Percentiles rank a stretch among this genome's conserved stretches.
phyloP scores from a whole-genome alignment of 1,140 invertebrate genomes.

The Metaphire vulgaris region DNA sequence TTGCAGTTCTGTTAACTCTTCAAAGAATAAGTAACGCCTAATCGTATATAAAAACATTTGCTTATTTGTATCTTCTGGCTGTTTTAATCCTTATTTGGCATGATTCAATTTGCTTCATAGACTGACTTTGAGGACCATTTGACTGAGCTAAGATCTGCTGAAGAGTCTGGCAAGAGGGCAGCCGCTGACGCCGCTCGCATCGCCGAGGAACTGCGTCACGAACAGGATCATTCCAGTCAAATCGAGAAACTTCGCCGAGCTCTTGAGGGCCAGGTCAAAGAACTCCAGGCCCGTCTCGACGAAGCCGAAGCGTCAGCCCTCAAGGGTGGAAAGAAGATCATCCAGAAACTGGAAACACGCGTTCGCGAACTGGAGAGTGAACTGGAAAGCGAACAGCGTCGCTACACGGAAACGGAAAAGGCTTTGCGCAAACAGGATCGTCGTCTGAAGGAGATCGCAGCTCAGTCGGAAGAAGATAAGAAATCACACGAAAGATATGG shows the following conservation, averaged over 20 bases:
- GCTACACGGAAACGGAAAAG: slow-evolving; percentile 71
- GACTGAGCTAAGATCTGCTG: slow-evolving; percentile 47
- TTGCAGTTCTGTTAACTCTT: no score
- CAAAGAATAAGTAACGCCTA: no score
- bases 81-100: no score
- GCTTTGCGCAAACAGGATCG: slow-evolving; percentile 72
- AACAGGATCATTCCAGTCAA: slow-evolving; percentile 96
- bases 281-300: slow-evolving; percentile 85
- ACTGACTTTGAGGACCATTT: slow-evolving; percentile 52
- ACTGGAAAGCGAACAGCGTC: slow-evolving; percentile 92
- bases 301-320: slow-evolving; percentile 93
- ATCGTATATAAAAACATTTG: no score
- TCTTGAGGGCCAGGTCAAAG: slow-evolving; percentile 94
- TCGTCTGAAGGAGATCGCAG: slow-evolving; percentile 64
- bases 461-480: slow-evolving; percentile 82
- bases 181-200: slow-evolving; percentile 95
- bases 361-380: slow-evolving; percentile 83
- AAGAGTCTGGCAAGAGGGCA: slow-evolving; percentile 63
- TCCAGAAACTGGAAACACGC: slow-evolving; percentile 58
- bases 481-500: slow-evolving; percentile 97
- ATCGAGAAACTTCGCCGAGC: slow-evolving; percentile 97
- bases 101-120: no score
- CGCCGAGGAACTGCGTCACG: slow-evolving; percentile 93
- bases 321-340: slow-evolving; percentile 88
- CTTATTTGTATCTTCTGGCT: no score